Evolutionary conservation across 2,797 vertebrate species (phyloP).

Genomic region (Amphiprion clarkii): DNA sequence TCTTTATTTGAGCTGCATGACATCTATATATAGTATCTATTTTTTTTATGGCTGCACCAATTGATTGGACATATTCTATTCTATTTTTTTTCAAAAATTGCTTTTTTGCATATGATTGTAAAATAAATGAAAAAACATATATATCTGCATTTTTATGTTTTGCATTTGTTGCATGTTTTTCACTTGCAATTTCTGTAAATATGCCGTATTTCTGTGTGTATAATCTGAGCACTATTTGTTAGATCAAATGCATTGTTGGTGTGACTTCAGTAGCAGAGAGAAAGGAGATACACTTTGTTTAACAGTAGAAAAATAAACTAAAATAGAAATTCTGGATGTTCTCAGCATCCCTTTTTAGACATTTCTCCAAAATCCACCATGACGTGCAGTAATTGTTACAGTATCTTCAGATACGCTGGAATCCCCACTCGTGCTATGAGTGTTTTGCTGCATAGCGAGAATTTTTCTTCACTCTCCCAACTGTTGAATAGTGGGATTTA

Average conservation of each 20-base stretch:
- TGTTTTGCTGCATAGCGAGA: conserved; percentile 16
- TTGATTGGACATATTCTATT: background rate
- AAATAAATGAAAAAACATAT: background rate
- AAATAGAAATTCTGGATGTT: conserved; percentile 1
- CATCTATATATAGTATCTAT: background rate
- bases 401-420: conserved; percentile 4
- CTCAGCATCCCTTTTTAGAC: background rate
- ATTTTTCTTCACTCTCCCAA: conserved; percentile 3
- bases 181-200: background rate
- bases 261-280: background rate
- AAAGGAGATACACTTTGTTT: background rate
- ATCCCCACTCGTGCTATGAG: background rate
- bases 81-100: background rate
- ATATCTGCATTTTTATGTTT: background rate
- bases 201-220: background rate
- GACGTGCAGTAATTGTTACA: background rate
- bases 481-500: background rate
- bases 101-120: background rate
- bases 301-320: background rate
- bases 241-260: background rate
- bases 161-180: background rate
- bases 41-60: background rate
- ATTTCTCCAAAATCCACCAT: background rate
- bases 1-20: background rate
- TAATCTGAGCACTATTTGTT: background rate